Base-by-base conservation (phyloP, 64 coral and sea anemone genomes). In the Trachythela sp. region DNA sequence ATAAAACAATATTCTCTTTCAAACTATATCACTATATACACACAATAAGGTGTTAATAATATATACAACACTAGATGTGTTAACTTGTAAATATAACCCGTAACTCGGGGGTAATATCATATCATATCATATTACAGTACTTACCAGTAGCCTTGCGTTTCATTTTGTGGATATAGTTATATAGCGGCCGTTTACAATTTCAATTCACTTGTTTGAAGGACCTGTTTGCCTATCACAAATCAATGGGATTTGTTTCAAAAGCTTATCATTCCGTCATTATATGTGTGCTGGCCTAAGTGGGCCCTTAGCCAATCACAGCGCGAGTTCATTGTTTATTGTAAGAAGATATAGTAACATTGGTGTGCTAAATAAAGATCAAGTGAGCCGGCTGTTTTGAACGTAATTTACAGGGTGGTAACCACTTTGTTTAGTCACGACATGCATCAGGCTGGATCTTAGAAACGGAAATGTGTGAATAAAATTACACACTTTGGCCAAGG, bases 1-100 rank as follows among this genome's bases (percentile, higher is more conserved):
- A 64, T 64, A 64, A 64, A 64, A 64, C 56, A 64, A 64, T 64
- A 64, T 64, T 64, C 56, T 26, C 56, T 64, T 64, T 64, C 13
- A 64, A 27, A n/a, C 8, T 64, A 24, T 64, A 64, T 26, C 56
- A 64, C 49, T 64, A 20, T 64, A 64, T 64, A 64, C 24, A 64
- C 8, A n/a, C 20, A 20, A 64, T 64, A 26, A 64, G 0, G 56
- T 64, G 26, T 0, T n/a, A n/a, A 26, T 24, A 64, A 0, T n/a
- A 20, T 27, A 26, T 5, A 22, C 17, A 64, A 0, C 24, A 64
- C 56, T 64, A 45, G 4, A 45, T 45, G 42, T 45, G 42, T 45
- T 45, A 45, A 45, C 11, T 45, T 45, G 4, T 45, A 45, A 45
- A 45, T n/a, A n/a, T n/a, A n/a, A n/a, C n/a, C n/a, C n/a, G n/a